Percentiles rank a stretch among this genome's conserved stretches.
phyloP scores from a whole-genome alignment of 2,797 vertebrate genomes.

The Thripadectes ignobilis region DNA sequence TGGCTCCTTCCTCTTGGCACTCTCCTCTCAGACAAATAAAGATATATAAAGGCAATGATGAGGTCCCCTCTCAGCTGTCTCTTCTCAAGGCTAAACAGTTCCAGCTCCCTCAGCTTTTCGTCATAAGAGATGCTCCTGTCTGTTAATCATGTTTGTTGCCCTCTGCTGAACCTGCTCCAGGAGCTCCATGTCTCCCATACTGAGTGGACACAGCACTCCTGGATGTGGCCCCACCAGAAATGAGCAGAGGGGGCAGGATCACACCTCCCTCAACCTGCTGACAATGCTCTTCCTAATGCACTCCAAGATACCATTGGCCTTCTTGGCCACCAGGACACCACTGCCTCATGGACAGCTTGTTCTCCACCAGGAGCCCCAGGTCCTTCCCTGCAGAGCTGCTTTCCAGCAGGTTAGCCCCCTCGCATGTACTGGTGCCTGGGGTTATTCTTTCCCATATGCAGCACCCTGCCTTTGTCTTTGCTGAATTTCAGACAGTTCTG shows the following conservation, averaged over 20 bases:
- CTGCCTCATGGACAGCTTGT: not conserved
- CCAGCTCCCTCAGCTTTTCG: not conserved
- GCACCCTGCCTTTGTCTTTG: not conserved
- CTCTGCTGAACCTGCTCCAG: not conserved
- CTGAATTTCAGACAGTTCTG: not conserved
- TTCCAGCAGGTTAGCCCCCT: not conserved
- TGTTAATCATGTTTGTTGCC: not conserved
- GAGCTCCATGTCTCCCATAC: not conserved
- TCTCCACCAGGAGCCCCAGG: not conserved
- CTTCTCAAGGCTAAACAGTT: not conserved
- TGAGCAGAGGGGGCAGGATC: not conserved
- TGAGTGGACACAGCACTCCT: not conserved
- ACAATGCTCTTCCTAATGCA: not conserved
- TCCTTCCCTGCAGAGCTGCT: not conserved
- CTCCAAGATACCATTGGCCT: rapidly evolving
- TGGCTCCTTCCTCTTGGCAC: no score
- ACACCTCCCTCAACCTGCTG: not conserved
- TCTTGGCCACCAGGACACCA: not conserved
- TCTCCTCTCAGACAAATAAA: not conserved
- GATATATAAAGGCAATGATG: not conserved
- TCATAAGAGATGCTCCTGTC: not conserved
- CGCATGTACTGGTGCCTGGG: not conserved
- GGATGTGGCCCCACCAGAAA: no score
- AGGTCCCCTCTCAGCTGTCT: not conserved
- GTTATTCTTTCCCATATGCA: not conserved